Percentiles rank a stretch among this genome's conserved stretches.
Conservation (phyloP, 2,888 invertebrate genomes). For the Calameuta idolon region DNA sequence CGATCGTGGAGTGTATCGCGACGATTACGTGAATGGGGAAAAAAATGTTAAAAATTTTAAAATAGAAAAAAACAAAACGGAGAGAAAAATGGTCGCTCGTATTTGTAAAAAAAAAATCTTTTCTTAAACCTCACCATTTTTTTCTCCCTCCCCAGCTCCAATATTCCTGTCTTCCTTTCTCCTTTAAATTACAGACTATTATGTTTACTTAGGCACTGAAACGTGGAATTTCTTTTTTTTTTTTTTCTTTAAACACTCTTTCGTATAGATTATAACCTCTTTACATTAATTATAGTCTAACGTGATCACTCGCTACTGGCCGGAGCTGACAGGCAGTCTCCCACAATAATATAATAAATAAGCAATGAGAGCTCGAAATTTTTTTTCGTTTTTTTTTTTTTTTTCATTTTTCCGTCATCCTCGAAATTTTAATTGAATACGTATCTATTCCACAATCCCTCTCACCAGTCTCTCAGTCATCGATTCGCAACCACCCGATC, state of each 20-base stretch:
- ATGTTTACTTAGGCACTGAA: conserved; percentile 58
- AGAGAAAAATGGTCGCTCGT: too few species aligned
- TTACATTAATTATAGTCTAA: conserved; percentile 19
- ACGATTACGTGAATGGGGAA: too few species aligned
- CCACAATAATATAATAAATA: conserved; percentile 12
- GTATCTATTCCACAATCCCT: too few species aligned
- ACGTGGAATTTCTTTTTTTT: conserved; percentile 52
- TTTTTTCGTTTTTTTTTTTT: background rate
- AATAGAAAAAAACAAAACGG: too few species aligned
- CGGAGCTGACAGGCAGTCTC: conserved; percentile 36
- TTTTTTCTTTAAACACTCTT: conserved; percentile 13
- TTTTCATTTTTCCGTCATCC: too few species aligned
- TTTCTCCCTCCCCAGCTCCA: background rate
- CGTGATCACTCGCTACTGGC: conserved; percentile 37
- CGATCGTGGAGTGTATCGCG: too few species aligned
- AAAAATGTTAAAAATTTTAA: background rate
- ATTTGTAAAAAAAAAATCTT: background rate
- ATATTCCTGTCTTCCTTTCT: conserved; percentile 11
- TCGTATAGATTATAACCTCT: background rate
- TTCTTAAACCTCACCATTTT: conserved; percentile 11
- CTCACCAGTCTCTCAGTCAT: too few species aligned
- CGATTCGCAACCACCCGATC: too few species aligned
- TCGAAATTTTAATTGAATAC: too few species aligned
- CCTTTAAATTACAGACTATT: conserved; percentile 43
- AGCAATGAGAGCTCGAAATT: background rate